Base-by-base conservation (phyloP, 2,113 vertebrate species). In the Alexandromys fortis region DNA sequence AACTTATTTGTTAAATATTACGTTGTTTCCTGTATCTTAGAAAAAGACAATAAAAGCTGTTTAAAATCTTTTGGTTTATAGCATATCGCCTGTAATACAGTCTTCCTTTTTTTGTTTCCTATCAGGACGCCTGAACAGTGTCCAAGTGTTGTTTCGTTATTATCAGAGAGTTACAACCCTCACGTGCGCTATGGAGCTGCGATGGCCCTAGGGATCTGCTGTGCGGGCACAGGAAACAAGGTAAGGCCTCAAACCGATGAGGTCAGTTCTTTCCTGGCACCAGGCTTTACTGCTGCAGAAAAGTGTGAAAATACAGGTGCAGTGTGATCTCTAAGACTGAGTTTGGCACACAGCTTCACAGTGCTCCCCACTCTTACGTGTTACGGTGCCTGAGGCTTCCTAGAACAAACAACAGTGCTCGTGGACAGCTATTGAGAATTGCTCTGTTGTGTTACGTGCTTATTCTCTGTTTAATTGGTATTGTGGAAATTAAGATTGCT, bases 161-260 rank as follows among this genome's bases (percentile, higher is more conserved):
- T 99, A 97, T 99, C 99, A 0, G 99, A 99, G 98, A 99, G 99
- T 98, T 99, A 99, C 98, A 99, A 99, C 92, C 99, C 99, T 67
- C 99, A 99, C 0, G 99, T 99, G 91, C 99, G 99, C 90, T 99
- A 99, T 8, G 99, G 99, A 35, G 99, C 99, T 89, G 99, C 99
- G 17, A 99, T 99, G 99, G 99, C 99, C 79, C 98, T 99, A 95
- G 99, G 99, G 21, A 99, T 99, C 98, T 99, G 99, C 98, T 99
- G 99, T 92, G 99, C 99, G 7, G 99, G 99, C 33, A 99, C 99
- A 47, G 99, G 99, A 92, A 99, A 99, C 98, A 99, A 99, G 99
- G 99, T 99, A 95, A 98, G 97, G 68, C 72, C 70, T 49, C 61
- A n/a, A 90, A 45, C 58, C 79, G 73, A 7, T 17, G 5, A 0